These are phyloP conservation scores for Phasianus colchicus DNA, from an alignment of 2,113 vertebrate species.

Conservation along the genomic window DNA sequence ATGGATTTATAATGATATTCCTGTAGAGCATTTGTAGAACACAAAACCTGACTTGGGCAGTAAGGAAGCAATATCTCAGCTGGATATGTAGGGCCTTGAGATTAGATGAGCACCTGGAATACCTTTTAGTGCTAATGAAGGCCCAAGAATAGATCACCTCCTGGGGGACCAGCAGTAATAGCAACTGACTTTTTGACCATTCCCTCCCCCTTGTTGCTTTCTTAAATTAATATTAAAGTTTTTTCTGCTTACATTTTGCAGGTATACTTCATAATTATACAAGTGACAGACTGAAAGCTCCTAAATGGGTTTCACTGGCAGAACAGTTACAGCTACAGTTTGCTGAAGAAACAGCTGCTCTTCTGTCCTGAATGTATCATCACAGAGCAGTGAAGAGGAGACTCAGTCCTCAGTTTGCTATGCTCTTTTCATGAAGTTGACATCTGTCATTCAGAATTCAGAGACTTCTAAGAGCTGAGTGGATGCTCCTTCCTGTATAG, in stretches of 20 bases:
- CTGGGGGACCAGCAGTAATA: neutral
- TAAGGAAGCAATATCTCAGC: conserved; percentile 44
- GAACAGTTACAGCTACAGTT: neutral
- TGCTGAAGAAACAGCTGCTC: neutral
- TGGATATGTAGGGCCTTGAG: conserved; percentile 7
- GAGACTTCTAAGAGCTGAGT: neutral
- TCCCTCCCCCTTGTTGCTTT: neutral
- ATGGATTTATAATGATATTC: conserved; percentile 67
- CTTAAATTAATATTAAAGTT: neutral
- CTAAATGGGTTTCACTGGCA: neutral
- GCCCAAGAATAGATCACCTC: neutral
- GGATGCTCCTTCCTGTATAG: neutral
- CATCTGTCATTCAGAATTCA: neutral
- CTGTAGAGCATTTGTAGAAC: conserved; percentile 53
- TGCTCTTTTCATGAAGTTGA: neutral
- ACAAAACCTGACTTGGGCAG: conserved; percentile 57
- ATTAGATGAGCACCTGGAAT: conserved; percentile 24
- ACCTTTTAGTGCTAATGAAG: conserved; percentile 6
- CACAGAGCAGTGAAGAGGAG: rapidly evolving
- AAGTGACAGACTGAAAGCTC: neutral
- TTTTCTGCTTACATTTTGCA: neutral
- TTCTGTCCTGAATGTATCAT: neutral
- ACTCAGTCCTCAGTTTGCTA: neutral
- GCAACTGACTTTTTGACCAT: neutral
- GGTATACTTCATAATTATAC: neutral